Conservation (phyloP, 2,888 invertebrate genomes). For the Metellina segmentata region DNA sequence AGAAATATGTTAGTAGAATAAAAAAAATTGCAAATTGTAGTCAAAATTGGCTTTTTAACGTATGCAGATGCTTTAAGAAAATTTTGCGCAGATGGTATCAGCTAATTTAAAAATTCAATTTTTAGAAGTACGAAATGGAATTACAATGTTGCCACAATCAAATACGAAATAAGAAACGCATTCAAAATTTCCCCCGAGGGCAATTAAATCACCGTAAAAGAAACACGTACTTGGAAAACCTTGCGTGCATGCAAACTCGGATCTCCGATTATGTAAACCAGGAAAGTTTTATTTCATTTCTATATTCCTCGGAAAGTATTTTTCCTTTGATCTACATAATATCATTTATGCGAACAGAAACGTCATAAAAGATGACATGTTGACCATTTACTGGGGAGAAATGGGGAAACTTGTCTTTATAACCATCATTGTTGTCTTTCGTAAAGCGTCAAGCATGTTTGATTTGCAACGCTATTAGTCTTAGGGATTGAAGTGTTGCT, state of each 20-base stretch:
- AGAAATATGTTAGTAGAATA: no score
- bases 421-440: neutral
- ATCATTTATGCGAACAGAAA: constrained; percentile 4
- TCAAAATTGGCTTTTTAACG: no score
- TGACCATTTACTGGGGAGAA: neutral
- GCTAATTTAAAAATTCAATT: no score
- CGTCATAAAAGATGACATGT: constrained; percentile 11
- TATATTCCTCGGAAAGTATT: neutral
- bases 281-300: neutral
- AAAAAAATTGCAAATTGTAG: no score
- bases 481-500: no score
- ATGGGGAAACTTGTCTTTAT: neutral
- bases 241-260: neutral
- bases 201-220: neutral
- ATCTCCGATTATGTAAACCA: constrained; percentile 6
- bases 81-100: no score
- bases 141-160: no score
- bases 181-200: neutral
- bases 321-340: constrained; percentile 30
- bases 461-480: no score
- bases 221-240: neutral
- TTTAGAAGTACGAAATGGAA: no score
- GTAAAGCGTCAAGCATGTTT: neutral
- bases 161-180: neutral
- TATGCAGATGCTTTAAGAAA: no score